phyloP scores from a whole-genome alignment of 2,113 vertebrate species.

The Perca flavescens region DNA sequence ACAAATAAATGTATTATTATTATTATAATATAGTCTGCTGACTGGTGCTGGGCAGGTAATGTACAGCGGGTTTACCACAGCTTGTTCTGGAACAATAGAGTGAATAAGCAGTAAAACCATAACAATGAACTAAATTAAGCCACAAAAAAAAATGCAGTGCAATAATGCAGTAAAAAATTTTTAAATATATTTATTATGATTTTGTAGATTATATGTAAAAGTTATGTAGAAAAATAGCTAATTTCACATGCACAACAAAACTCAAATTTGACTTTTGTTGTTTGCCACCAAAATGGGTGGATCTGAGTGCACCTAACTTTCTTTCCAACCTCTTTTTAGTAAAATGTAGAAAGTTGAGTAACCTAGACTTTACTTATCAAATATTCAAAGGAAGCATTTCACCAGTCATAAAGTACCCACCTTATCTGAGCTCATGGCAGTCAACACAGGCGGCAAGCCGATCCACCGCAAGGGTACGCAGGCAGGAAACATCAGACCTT shows the following conservation, averaged over 20 bases:
- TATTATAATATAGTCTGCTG: too few species aligned
- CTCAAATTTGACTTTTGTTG: too few species aligned
- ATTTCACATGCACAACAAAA: neutral
- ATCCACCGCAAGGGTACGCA: neutral
- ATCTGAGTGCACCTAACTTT: neutral
- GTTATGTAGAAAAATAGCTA: neutral
- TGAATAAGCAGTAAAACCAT: too few species aligned
- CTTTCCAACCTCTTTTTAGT: neutral
- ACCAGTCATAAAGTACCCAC: neutral
- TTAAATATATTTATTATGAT: too few species aligned
- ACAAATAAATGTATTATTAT: too few species aligned
- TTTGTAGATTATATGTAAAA: neutral
- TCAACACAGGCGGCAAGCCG: neutral
- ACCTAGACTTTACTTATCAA: neutral
- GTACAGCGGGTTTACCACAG: neutral
- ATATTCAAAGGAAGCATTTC: neutral
- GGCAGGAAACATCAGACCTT: conserved; percentile 44
- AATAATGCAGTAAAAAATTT: neutral
- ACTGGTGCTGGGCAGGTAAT: neutral
- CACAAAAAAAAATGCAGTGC: too few species aligned
- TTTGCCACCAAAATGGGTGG: too few species aligned
- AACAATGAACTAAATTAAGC: too few species aligned
- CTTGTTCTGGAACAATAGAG: too few species aligned
- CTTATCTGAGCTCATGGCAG: neutral
- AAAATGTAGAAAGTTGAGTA: neutral